Conservation (phyloP, 2,113 vertebrate genomes). For the Microcebus murinus region DNA sequence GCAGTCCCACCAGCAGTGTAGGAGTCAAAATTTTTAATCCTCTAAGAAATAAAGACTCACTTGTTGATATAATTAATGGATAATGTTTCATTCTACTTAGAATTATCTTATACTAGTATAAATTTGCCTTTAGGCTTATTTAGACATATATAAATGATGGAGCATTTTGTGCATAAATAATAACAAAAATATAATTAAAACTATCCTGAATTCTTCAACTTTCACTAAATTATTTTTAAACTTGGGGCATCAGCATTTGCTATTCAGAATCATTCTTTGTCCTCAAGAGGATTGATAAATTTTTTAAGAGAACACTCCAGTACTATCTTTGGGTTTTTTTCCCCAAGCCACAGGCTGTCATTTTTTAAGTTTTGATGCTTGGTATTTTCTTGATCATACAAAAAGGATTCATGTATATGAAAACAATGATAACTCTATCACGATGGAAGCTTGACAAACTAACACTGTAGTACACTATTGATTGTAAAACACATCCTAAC, state of each 20-base stretch:
- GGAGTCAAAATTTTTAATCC: not conserved
- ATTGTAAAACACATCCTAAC: not conserved
- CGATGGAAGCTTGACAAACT: not conserved
- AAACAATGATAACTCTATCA: not conserved
- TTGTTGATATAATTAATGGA: not conserved
- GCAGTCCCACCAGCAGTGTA: too few species aligned
- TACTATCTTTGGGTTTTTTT: not conserved
- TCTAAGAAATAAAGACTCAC: not conserved
- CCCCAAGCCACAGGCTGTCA: not conserved
- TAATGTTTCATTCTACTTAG: not conserved
- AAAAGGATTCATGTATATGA: not conserved
- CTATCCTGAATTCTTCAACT: not conserved
- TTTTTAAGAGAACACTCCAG: not conserved
- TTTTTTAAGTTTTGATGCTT: not conserved
- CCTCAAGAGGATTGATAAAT: not conserved
- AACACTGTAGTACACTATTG: not conserved
- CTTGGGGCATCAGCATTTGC: not conserved
- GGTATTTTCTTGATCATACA: not conserved
- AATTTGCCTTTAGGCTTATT: not conserved
- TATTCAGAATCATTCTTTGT: not conserved
- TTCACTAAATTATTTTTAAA: not conserved
- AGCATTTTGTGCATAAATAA: not conserved
- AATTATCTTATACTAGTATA: not conserved
- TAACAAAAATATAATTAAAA: not conserved
- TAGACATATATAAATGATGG: not conserved